phyloP scores from a whole-genome alignment of 2,888 invertebrate genomes.

The Ormyrus pomaceus region DNA sequence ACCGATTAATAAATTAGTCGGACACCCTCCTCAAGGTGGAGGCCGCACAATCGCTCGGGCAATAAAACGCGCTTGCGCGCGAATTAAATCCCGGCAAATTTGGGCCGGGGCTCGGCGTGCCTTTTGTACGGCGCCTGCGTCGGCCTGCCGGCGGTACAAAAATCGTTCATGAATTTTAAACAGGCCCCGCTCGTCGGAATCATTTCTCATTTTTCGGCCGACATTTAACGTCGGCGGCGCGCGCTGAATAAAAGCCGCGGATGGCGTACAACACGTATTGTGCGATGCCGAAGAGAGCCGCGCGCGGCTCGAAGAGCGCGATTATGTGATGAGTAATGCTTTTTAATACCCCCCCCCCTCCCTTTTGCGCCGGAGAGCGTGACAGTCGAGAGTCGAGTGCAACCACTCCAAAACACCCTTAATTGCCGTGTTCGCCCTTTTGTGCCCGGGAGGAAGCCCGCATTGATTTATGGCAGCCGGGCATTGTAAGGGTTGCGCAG shows the following conservation, averaged over 20 bases:
- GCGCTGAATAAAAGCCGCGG: conserved; percentile 25
- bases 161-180: conserved; percentile 76
- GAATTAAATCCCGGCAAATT: conserved; percentile 29
- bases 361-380: conserved; percentile 35
- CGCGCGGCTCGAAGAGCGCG: conserved; percentile 60
- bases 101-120: conserved; percentile 27
- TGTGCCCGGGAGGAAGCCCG: conserved; percentile 47
- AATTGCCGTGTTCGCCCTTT: conserved; percentile 71
- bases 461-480: conserved; percentile 57
- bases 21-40: conserved; percentile 40
- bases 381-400: conserved; percentile 54
- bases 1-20: conserved; percentile 68
- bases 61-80: background rate
- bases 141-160: conserved; percentile 64
- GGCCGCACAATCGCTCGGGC: background rate
- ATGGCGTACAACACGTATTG: conserved; percentile 9
- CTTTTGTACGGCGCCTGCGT: conserved; percentile 24
- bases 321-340: conserved; percentile 76
- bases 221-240: conserved; percentile 44
- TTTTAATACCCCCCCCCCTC: conserved; percentile 72
- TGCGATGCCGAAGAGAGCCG: conserved; percentile 36
- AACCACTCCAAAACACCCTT: conserved; percentile 75
- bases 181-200: conserved; percentile 70
- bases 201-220: conserved; percentile 73
- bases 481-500: conserved; percentile 35